Percentiles rank a stretch among this genome's conserved stretches.
Evolutionary conservation across 2,888 invertebrate genomes (phyloP).

Genomic region (Beris chalybata): DNA sequence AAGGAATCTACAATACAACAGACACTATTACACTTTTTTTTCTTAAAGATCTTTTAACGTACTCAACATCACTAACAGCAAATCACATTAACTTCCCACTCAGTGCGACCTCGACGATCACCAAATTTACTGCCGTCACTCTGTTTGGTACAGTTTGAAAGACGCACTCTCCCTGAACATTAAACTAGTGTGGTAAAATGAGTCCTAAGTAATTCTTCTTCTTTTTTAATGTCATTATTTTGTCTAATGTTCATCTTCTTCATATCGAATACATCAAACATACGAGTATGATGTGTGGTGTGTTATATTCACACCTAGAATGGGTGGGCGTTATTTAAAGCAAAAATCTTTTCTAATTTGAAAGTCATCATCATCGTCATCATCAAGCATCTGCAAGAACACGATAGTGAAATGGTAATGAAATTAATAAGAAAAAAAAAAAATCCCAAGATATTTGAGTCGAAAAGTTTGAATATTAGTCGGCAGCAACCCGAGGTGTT

Average conservation of each 20-base stretch:
- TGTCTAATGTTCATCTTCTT: slow-evolving; percentile 24
- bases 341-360: slow-evolving; percentile 19
- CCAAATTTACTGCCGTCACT: slow-evolving; percentile 22
- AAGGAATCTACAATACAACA: too few relatives aligned
- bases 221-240: slow-evolving; percentile 20
- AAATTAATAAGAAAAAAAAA: too few relatives aligned
- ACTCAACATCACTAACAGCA: background rate
- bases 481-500: too few relatives aligned
- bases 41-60: too few relatives aligned
- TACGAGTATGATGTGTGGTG: slow-evolving; percentile 1
- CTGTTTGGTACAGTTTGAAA: slow-evolving; percentile 25
- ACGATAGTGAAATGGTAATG: too few relatives aligned
- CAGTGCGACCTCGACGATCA: background rate
- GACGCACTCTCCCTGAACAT: slow-evolving; percentile 17
- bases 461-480: too few relatives aligned
- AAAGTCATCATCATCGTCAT: slow-evolving; percentile 20
- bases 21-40: too few relatives aligned
- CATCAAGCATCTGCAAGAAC: background rate
- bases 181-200: background rate
- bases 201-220: background rate
- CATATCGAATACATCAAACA: slow-evolving; percentile 18
- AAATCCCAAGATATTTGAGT: too few relatives aligned
- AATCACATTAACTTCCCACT: slow-evolving; percentile 24
- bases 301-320: slow-evolving; percentile 26
- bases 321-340: slow-evolving; percentile 29